Evolutionary conservation across 2,888 invertebrate species (phyloP).

Genomic region (Eupithecia exiguata): DNA sequence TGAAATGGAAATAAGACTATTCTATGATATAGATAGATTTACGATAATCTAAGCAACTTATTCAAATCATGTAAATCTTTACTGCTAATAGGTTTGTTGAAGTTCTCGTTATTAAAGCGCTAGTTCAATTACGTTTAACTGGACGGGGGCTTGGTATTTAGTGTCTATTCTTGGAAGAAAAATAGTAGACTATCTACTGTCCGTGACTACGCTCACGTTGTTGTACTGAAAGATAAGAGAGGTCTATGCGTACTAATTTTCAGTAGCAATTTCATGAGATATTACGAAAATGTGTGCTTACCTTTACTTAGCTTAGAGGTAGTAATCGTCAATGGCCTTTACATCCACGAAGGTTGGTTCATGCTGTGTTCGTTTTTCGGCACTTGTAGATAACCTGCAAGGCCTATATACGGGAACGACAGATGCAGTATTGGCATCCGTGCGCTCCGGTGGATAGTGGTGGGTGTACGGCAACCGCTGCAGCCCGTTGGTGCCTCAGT

Average conservation of each 20-base stretch:
- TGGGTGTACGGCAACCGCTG: too few species aligned
- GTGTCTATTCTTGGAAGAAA: not conserved
- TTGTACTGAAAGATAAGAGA: not conserved
- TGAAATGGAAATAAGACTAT: not conserved
- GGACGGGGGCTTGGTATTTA: not conserved
- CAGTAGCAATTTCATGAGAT: not conserved
- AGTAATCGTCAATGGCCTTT: too few species aligned
- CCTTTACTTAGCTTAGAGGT: not conserved
- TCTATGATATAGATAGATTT: not conserved
- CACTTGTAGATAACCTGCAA: too few species aligned
- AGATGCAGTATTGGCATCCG: too few species aligned
- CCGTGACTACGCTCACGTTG: too few species aligned
- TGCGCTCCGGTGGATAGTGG: too few species aligned
- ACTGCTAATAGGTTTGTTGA: slow-evolving; percentile 6
- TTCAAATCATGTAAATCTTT: not conserved
- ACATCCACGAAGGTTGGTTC: too few species aligned
- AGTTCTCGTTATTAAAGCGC: not conserved
- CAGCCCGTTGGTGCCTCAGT: too few species aligned
- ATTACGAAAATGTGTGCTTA: not conserved
- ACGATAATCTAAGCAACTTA: not conserved
- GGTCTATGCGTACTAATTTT: not conserved
- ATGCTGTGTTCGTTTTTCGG: too few species aligned
- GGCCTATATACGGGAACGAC: too few species aligned
- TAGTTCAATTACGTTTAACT: not conserved
- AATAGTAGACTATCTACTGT: not conserved